These are phyloP conservation scores for Trichomalopsis sarcophagae DNA, from an alignment of 1,140 invertebrate species.

Conservation along the genomic window DNA sequence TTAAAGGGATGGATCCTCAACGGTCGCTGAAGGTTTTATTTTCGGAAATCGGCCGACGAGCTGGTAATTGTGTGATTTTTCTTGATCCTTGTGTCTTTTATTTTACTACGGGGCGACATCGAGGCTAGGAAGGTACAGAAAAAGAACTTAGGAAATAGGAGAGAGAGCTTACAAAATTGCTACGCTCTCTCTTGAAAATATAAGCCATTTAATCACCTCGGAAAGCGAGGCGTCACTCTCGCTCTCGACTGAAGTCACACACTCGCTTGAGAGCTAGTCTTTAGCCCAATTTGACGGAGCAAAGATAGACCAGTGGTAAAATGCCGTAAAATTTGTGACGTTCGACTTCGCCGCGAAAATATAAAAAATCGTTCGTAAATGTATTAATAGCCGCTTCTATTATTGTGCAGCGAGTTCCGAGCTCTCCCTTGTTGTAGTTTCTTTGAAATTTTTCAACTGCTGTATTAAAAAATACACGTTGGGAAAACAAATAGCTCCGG, in stretches of 20 bases:
- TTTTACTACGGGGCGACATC: no score
- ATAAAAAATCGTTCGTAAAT: background rate
- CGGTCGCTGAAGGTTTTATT: background rate
- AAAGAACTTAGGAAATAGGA: background rate
- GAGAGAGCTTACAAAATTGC: conserved; percentile 6
- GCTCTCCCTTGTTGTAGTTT: no score
- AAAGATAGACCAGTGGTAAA: conserved; percentile 35
- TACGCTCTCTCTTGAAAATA: background rate
- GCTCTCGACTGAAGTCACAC: background rate
- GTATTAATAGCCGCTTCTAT: background rate
- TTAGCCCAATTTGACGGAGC: conserved; percentile 18
- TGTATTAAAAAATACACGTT: background rate
- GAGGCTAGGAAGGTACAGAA: background rate
- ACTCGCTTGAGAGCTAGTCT: background rate
- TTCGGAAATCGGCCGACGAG: background rate
- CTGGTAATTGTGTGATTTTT: background rate
- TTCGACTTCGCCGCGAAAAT: background rate
- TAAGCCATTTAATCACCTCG: background rate
- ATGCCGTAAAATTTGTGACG: conserved; percentile 1
- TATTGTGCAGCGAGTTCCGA: background rate
- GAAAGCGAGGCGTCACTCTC: background rate
- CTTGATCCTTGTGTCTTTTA: background rate
- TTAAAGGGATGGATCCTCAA: conserved; percentile 51
- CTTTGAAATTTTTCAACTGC: background rate
- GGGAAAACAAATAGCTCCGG: background rate